Conservation (phyloP, 2,113 vertebrate species). For the Verasper variegatus region DNA sequence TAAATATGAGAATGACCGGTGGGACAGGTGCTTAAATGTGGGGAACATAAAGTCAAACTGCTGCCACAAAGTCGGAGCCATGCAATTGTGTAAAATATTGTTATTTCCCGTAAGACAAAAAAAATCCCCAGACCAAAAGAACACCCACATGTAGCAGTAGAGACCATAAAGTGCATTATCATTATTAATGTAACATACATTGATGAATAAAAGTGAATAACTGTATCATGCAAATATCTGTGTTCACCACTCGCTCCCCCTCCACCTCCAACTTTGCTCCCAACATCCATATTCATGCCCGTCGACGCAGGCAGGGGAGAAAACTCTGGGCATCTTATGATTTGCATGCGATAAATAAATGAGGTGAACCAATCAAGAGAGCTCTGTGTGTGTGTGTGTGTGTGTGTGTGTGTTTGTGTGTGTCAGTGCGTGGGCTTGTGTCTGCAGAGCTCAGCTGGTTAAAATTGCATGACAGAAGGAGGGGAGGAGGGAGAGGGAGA, state of each 20-base stretch:
- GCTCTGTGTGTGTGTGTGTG: constrained; percentile 21
- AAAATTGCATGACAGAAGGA: constrained; percentile 84
- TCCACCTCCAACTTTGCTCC: constrained; percentile 43
- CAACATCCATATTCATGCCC: constrained; percentile 68
- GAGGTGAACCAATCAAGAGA: constrained; percentile 72
- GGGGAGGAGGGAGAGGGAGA: constrained; percentile 10
- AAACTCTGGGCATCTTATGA: constrained; percentile 60
- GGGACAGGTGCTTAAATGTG: too few species aligned
- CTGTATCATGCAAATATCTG: neutral
- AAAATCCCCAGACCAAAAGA: too few species aligned
- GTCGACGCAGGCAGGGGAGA: constrained; percentile 33
- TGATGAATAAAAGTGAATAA: neutral
- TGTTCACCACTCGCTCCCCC: constrained; percentile 5
- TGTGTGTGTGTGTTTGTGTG: constrained; percentile 61
- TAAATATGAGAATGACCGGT: too few species aligned
- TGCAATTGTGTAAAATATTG: too few species aligned
- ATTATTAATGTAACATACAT: too few species aligned
- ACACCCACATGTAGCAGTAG: too few species aligned
- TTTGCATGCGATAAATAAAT: constrained; percentile 87
- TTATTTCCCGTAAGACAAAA: too few species aligned
- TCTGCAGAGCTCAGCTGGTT: constrained; percentile 79
- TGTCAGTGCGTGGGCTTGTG: constrained; percentile 21
- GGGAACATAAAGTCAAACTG: too few species aligned
- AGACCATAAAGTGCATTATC: too few species aligned
- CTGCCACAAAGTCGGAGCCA: too few species aligned